A percentile compares a stretch with the other conserved stretches of the same genome.
Conservation (phyloP, 2,888 invertebrate species). For the Idaea biselata region DNA sequence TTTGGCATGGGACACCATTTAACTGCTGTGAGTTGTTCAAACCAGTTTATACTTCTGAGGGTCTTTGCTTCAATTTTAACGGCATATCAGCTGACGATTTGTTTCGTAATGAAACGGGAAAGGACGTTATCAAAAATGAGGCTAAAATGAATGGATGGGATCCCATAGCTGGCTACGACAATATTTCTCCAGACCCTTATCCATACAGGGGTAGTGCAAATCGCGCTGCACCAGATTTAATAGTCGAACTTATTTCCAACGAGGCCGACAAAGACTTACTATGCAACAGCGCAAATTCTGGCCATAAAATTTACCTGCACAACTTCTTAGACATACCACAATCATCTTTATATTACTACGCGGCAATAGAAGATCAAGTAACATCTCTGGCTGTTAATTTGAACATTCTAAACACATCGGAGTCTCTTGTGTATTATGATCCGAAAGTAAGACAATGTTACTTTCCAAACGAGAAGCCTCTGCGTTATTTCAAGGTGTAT, state of each 20-base stretch:
- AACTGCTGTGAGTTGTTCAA: not conserved
- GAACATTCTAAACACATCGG: conserved; percentile 1
- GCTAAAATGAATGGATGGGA: not conserved
- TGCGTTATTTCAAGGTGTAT: conserved; percentile 81
- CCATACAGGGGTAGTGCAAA: not conserved
- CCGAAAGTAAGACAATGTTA: conserved; percentile 79
- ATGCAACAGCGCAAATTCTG: conserved; percentile 5
- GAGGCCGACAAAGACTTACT: not conserved
- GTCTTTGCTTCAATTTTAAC: conserved; percentile 10
- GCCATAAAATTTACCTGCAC: conserved; percentile 9
- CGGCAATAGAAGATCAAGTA: conserved; percentile 1
- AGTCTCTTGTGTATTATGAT: not conserved
- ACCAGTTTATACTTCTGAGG: conserved; percentile 4
- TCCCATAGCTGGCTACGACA: not conserved
- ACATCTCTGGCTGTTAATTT: conserved; percentile 6
- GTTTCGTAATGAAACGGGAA: not conserved
- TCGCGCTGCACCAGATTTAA: not conserved
- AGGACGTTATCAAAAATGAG: not conserved
- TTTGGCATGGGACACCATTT: no score
- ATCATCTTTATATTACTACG: conserved; percentile 3
- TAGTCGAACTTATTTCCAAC: not conserved
- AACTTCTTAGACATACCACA: conserved; percentile 9
- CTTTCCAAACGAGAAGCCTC: conserved; percentile 79
- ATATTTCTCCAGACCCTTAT: not conserved
- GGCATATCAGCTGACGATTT: conserved; percentile 6